Conservation (phyloP, 1,140 invertebrate genomes). For the Lasaia peninsularis region DNA sequence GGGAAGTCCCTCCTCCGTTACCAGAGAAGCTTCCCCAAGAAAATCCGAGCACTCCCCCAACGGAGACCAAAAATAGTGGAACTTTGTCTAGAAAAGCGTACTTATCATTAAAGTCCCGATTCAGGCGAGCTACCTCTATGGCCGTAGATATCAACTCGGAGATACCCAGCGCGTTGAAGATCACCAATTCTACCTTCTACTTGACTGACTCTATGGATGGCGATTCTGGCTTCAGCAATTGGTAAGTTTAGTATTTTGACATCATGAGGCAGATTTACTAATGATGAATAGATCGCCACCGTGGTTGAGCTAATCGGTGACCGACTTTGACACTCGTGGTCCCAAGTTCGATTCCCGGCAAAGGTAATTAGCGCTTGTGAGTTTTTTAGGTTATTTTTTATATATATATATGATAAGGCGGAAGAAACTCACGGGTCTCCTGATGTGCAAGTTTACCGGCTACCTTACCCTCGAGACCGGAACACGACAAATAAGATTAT, state of each 20-base stretch:
- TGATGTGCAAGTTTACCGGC: no score
- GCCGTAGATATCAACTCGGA: slow-evolving; percentile 61
- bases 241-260: slow-evolving; percentile 34
- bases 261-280: no score
- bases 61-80: slow-evolving; percentile 59
- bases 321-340: no score
- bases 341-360: no score
- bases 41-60: slow-evolving; percentile 53
- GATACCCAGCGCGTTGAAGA: slow-evolving; percentile 64
- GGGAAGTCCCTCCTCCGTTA: slow-evolving; percentile 48
- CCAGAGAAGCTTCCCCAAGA: slow-evolving; percentile 47
- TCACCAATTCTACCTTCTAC: slow-evolving; percentile 82
- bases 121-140: slow-evolving; percentile 71
- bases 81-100: slow-evolving; percentile 73
- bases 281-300: no score
- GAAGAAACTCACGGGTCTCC: no score
- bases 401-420: no score
- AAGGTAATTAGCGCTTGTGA: no score
- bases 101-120: slow-evolving; percentile 76
- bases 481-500: no score
- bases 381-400: no score
- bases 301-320: no score
- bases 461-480: no score
- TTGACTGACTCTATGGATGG: slow-evolving; percentile 80
- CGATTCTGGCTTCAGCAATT: slow-evolving; percentile 77